phyloP scores from a whole-genome alignment of 2,797 vertebrate species.

The Parambassis ranga region DNA sequence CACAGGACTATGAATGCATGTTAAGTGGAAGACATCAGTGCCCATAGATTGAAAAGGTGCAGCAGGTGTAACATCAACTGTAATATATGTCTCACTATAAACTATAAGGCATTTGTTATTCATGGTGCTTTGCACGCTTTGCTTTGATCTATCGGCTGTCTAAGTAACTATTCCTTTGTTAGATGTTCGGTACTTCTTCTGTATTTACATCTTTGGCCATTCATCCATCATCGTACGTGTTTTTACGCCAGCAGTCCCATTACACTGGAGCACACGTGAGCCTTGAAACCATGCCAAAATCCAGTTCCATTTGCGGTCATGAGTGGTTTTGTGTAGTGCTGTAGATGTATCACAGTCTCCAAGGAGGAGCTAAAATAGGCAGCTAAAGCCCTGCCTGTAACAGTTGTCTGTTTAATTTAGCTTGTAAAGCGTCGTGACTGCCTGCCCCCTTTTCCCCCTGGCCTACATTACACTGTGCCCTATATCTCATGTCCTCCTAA shows the following conservation, averaged over 20 bases:
- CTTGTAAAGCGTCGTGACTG: slow-evolving; percentile 61
- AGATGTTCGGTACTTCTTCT: slow-evolving; percentile 19
- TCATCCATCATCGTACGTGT: slow-evolving; percentile 26
- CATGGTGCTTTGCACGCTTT: slow-evolving; percentile 7
- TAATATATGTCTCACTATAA: slow-evolving; percentile 15
- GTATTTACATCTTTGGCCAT: slow-evolving; percentile 51
- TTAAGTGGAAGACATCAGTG: neutral
- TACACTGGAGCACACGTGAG: slow-evolving; percentile 37
- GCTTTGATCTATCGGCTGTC: slow-evolving; percentile 41
- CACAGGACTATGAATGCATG: too few relatives aligned
- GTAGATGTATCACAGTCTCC: slow-evolving; percentile 44
- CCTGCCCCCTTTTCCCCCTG: slow-evolving; percentile 40
- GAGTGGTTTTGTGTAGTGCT: slow-evolving; percentile 50
- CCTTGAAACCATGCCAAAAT: slow-evolving; percentile 61
- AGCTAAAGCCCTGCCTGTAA: slow-evolving; percentile 53
- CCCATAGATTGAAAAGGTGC: slow-evolving; percentile 2
- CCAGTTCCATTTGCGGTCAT: slow-evolving; percentile 68
- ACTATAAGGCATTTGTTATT: slow-evolving; percentile 17
- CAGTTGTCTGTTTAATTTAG: slow-evolving; percentile 81
- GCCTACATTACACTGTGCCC: slow-evolving; percentile 65
- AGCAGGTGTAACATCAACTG: slow-evolving; percentile 37
- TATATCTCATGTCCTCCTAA: slow-evolving; percentile 55
- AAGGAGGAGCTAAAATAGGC: slow-evolving; percentile 69
- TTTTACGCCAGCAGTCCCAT: slow-evolving; percentile 35
- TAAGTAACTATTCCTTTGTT: slow-evolving; percentile 23